Evolutionary conservation across 2,797 vertebrate species (phyloP), one percentile per base, ranked within the genome.

Genomic region (Sebastolobus altivelis): DNA sequence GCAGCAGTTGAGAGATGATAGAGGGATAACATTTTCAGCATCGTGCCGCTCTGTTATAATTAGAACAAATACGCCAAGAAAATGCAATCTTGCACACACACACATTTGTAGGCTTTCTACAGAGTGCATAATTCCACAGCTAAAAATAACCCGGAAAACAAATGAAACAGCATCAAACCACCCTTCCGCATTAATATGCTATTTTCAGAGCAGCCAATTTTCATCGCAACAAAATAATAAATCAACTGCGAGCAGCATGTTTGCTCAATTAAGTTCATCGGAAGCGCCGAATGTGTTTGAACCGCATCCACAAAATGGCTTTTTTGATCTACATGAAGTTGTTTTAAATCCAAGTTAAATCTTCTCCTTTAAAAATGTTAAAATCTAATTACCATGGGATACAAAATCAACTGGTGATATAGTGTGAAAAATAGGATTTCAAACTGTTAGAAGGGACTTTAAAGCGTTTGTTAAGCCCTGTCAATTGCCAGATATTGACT

Each of bases 71-170:
- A 78, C 65, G 9, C 4, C 49, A 71, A 75, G 67, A 80, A 90
- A 82, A 90, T 62, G 18, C 72, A 60, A 35, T 25, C 81, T 70
- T 22, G 22, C 43, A 37, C 68, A 73, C 69, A 62, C 62, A 65
- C 65, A 66, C 9, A 31, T 38, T 84, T 77, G 58, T 13, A 65
- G 61, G 62, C 40, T 82, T 83, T 82, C 60, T 75, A 65, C 65
- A 72, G 60, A 81, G 78, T 37, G 69, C 82, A 86, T 82, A 67
- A 88, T 77, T 81, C 58, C 70, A 38, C 6, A 0, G 59, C 80
- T 88, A 87, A 89, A 90, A 91, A 92, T 92, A 89, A 25, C 27
- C 5, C 6, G 6, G 29, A 65, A 80, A 74, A 86, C 74, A 85
- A 90, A 88, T 9, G 33, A 71, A 83, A 83, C 63, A 3, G 25